Base-by-base conservation (phyloP, 2,113 vertebrate species). In the Gymnocephalus cernua region DNA sequence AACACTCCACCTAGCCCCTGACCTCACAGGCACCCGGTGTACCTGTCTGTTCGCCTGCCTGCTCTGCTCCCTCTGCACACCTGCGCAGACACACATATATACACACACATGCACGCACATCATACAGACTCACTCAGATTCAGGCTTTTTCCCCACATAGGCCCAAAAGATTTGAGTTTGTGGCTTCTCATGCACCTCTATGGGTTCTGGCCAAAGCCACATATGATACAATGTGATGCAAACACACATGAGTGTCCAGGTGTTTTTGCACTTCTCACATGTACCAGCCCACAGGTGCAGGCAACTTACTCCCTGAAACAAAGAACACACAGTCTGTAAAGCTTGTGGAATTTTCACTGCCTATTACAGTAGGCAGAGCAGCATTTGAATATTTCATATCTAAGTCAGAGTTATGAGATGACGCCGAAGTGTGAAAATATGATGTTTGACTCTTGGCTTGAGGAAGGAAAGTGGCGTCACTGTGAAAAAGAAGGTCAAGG, bases 1-100 rank as follows among this genome's bases (percentile, higher is more conserved):
- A 91, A 93, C 90, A 88, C 93, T 93, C 93, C 84, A 93, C 82
- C 86, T 86, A 87, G 89, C 78, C 88, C 85, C 86, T 94, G 88
- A 93, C 91, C 91, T 92, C 92, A 91, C 87, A 91, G 90, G 89
- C 80, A 86, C 92, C 89, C 83, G 56, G 66, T 73, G 63, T 6
- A 75, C 82, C 90, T 86, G 84, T 88, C 88, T 64, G 64, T 81
- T 74, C 50, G 66, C 81, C 77, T 82, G 80, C 88, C 83, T 77
- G 67, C 77, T 84, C 70, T 19, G 63, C 70, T 80, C 68, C 75
- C 66, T 51, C 63, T 57, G 68, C 75, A 82, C 89, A 91, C 86
- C 86, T 91, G 72, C 64, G 61, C 84, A 71, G 9, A 58, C 66
- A 80, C 85, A 50, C 21, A 62, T 27, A 71, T n/a, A 76, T 38